A percentile compares a stretch with the other conserved stretches of the same genome.
These are phyloP conservation scores for Eurystomus gularis DNA, from an alignment of 2,113 vertebrate genomes.

Conservation along the genomic window DNA sequence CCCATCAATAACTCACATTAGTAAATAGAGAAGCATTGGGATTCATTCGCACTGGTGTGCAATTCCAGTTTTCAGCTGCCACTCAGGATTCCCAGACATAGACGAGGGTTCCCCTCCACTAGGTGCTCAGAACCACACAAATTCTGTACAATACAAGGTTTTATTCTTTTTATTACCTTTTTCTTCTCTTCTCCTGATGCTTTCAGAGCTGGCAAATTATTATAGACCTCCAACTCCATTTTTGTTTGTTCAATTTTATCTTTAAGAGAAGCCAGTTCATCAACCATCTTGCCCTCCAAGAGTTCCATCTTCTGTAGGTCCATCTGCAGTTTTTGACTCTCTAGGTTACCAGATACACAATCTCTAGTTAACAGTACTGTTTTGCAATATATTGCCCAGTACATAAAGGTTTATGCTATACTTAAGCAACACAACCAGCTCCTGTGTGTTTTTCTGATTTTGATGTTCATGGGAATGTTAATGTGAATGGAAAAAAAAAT, in stretches of 20 bases:
- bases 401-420: not conserved
- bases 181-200: slow-evolving; percentile 86
- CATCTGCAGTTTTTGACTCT: slow-evolving; percentile 88
- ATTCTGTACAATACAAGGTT: not conserved
- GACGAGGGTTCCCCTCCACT: not conserved
- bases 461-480: not conserved
- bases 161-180: slow-evolving; percentile 72
- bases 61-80: not conserved
- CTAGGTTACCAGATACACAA: slow-evolving; percentile 71
- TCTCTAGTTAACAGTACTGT: not conserved
- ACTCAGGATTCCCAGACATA: not conserved
- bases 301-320: slow-evolving; percentile 95
- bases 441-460: not conserved
- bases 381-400: not conserved
- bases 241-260: slow-evolving; percentile 84
- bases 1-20: not conserved
- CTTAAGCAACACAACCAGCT: not conserved
- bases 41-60: not conserved
- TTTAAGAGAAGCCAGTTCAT: slow-evolving; percentile 84
- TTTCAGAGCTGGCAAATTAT: slow-evolving; percentile 86
- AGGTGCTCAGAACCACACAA: not conserved
- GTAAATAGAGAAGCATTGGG: not conserved
- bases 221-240: slow-evolving; percentile 80
- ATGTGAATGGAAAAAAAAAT: not conserved
- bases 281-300: slow-evolving; percentile 88